Percentiles rank a stretch among this genome's conserved stretches.
Evolutionary conservation across 2,113 vertebrate genomes (phyloP).

Genomic region (Canis aureus): DNA sequence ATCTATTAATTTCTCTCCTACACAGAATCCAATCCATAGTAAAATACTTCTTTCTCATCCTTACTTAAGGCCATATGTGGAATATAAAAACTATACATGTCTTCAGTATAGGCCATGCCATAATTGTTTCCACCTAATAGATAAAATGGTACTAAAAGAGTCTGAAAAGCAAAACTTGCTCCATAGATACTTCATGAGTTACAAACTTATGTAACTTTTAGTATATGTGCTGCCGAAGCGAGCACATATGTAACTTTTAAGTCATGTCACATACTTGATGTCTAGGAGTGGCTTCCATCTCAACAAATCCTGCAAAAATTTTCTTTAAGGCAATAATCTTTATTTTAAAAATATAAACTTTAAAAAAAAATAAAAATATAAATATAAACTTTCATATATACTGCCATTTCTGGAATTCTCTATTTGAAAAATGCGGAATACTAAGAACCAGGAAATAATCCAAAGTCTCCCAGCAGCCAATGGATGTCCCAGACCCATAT

Average conservation of each 20-base stretch:
- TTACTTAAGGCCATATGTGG: background rate
- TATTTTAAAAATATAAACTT: background rate
- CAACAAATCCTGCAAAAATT: constrained; percentile 14
- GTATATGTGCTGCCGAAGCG: too few species aligned
- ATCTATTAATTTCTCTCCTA: constrained; percentile 24
- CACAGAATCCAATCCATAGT: background rate
- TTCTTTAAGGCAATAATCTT: constrained; percentile 23
- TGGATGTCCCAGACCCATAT: background rate
- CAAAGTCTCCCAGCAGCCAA: background rate
- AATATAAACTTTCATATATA: background rate
- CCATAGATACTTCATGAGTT: background rate
- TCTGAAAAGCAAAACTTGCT: background rate
- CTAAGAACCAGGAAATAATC: background rate
- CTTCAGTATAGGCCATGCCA: background rate
- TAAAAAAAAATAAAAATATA: background rate
- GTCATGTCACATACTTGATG: background rate
- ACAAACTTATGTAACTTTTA: background rate
- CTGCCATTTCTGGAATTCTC: constrained; percentile 30
- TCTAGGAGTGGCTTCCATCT: background rate
- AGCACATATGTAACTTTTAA: background rate
- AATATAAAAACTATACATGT: background rate
- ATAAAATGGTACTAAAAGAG: constrained; percentile 2
- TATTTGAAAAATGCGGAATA: background rate
- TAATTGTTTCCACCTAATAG: constrained; percentile 57
- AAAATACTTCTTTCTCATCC: constrained; percentile 45